Conservation (phyloP, 1,140 invertebrate genomes). For the Dendrolimus kikuchii region DNA sequence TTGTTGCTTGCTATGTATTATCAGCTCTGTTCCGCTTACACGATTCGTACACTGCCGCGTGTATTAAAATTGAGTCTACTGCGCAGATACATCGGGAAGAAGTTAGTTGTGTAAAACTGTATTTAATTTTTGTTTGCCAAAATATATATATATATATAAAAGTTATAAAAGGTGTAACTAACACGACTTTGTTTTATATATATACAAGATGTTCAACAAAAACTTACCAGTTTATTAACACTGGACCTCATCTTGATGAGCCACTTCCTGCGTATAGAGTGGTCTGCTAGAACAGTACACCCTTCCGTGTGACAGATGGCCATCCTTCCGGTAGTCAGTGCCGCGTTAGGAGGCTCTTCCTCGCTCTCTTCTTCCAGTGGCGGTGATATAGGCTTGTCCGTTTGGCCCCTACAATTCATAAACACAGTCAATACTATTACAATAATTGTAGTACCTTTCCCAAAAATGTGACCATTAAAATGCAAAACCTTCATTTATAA, state of each 20-base stretch:
- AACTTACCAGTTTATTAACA: constrained; percentile 79
- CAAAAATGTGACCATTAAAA: too few relatives aligned
- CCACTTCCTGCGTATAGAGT: constrained; percentile 84
- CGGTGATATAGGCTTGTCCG: constrained; percentile 28
- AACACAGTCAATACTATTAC: neutral
- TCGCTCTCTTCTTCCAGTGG: constrained; percentile 36
- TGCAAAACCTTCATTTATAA: too few relatives aligned
- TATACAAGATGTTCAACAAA: neutral
- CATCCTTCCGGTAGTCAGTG: constrained; percentile 15
- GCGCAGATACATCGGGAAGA: too few relatives aligned
- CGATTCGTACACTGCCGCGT: too few relatives aligned
- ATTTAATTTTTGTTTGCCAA: too few relatives aligned
- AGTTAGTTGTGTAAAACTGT: too few relatives aligned
- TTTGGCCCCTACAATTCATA: constrained; percentile 5
- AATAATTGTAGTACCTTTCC: neutral
- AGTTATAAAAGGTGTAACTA: too few relatives aligned
- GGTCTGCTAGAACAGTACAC: constrained; percentile 77
- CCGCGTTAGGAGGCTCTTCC: constrained; percentile 29
- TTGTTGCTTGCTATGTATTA: too few relatives aligned
- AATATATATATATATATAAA: too few relatives aligned
- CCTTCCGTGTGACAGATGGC: constrained; percentile 74
- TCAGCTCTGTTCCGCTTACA: too few relatives aligned
- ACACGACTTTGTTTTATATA: too few relatives aligned
- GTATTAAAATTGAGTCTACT: too few relatives aligned
- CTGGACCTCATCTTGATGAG: constrained; percentile 81